phyloP scores from a whole-genome alignment of 2,888 invertebrate species.

The Eilema sororculum region DNA sequence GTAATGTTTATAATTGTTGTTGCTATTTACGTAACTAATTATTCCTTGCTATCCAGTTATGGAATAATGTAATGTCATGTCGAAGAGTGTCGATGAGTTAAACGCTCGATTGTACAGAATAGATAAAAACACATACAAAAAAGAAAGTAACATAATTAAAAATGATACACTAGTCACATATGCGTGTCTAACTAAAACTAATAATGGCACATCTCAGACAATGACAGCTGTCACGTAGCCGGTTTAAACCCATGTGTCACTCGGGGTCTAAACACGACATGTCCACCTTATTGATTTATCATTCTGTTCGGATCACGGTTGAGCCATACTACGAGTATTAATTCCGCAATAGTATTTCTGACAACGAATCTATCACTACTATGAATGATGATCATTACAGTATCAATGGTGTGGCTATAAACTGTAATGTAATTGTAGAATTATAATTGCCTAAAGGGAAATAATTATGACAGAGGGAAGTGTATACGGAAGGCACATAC shows the following conservation, averaged over 20 bases:
- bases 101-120: too few relatives aligned
- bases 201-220: neutral
- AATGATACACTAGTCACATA: neutral
- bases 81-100: too few relatives aligned
- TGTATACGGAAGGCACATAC: too few relatives aligned
- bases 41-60: too few relatives aligned
- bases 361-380: neutral
- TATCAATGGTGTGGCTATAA: neutral
- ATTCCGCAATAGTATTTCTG: neutral
- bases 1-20: too few relatives aligned
- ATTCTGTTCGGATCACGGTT: neutral
- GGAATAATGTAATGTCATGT: too few relatives aligned
- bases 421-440: neutral
- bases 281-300: conserved; percentile 21
- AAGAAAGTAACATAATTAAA: neutral
- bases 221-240: conserved; percentile 19
- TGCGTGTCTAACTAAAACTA: neutral
- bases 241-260: conserved; percentile 13
- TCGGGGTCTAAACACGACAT: conserved; percentile 9
- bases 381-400: neutral
- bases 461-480: neutral
- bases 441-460: neutral
- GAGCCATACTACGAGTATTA: neutral
- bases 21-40: too few relatives aligned
- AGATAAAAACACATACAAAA: too few relatives aligned